Base-by-base conservation (phyloP, 2,113 vertebrate species). In the Oncorhynchus nerka region DNA sequence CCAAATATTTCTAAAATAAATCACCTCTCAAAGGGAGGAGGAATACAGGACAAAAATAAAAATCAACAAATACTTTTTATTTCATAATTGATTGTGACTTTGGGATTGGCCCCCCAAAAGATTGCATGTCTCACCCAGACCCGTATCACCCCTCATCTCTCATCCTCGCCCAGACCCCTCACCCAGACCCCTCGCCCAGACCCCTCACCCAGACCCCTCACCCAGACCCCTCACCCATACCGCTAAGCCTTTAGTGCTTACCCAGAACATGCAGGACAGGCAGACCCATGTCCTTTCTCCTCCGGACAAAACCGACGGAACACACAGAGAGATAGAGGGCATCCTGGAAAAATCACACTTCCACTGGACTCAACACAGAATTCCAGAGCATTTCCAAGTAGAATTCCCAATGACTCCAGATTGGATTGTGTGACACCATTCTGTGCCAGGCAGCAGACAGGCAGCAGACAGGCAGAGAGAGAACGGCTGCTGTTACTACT, bases 191-290 rank as follows among this genome's bases (percentile, higher is more conserved):
- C n/a, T 24, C 45, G 26, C 4, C 57, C 32, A 71, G 11, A 28
- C 8, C 9, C 70, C 12, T 24, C 45, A 39, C 4, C 57, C 32
- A 71, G 1, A 26, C 26, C 26, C 49, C n/a, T 24, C 45, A 39
- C 4, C 57, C 32, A 71, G 11, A 28, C 8, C 16, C 70, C n/a
- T 24, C 45, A 39, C 4, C 39, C 32, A 71, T 12, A 28, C 8
- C 16, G 1, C 19, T 32, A 48, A 49, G 7, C 59, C 7, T 4
- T 32, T 26, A 68, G n/a, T 16, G 4, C 86, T 90, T 94, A 97
- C 96, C 96, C 95, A 96, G 81, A 97, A 95, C 95, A 96, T 95
- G 91, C 96, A 97, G 92, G 96, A 96, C 78, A 96, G 91, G 82
- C 96, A 97, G 85, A 96, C 94, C 96, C 96, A 97, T 90, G 95